Conservation (phyloP, 1,140 invertebrate species). For the Drosophila persimilis region DNA sequence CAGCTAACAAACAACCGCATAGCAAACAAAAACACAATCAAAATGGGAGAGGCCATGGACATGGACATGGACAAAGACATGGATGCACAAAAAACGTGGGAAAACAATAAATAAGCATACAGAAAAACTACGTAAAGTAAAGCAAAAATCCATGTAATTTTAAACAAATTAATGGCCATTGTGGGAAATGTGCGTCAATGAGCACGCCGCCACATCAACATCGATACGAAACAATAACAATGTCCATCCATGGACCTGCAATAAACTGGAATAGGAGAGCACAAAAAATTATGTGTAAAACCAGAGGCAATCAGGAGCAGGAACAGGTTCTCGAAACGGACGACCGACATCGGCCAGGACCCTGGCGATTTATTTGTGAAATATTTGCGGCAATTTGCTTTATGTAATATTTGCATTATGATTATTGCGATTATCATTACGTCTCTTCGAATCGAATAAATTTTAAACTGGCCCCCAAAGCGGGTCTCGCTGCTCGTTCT, state of each 20-base stretch:
- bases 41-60: too few relatives aligned
- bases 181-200: constrained; percentile 54
- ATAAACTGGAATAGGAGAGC: too few relatives aligned
- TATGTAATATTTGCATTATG: constrained; percentile 54
- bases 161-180: constrained; percentile 63
- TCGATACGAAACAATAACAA: not conserved
- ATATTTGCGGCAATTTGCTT: constrained; percentile 56
- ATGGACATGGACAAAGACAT: not conserved
- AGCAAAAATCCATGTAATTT: constrained; percentile 60
- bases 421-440: constrained; percentile 57
- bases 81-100: not conserved
- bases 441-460: constrained; percentile 45
- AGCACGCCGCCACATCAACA: constrained; percentile 53
- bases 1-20: constrained; percentile 14
- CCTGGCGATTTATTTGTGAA: constrained; percentile 28
- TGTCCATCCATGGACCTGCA: too few relatives aligned
- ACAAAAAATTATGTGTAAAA: not conserved
- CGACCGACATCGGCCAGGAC: not conserved
- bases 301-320: constrained; percentile 14
- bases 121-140: constrained; percentile 32
- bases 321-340: constrained; percentile 1
- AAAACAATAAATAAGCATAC: constrained; percentile 26
- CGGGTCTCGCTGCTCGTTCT: not conserved
- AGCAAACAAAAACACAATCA: constrained; percentile 7
- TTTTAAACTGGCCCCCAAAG: constrained; percentile 24